A percentile compares a stretch with the other conserved stretches of the same genome.
phyloP scores from a whole-genome alignment of 2,888 invertebrate genomes.

The Escarpia spicata region DNA sequence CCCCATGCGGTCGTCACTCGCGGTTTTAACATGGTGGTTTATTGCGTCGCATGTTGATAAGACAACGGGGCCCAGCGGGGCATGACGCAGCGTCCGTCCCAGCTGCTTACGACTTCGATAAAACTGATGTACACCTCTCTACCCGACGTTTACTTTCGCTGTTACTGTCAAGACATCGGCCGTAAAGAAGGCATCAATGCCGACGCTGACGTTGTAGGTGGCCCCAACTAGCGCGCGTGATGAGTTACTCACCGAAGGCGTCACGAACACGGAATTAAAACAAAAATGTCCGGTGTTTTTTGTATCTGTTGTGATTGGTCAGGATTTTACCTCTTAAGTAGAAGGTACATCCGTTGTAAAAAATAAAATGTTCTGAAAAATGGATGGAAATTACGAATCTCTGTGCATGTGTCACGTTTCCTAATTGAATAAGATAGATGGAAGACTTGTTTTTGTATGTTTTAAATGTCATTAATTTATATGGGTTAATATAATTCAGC shows the following conservation, averaged over 20 bases:
- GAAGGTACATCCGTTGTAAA: no score
- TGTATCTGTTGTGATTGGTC: no score
- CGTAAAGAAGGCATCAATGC: neutral
- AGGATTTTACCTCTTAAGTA: no score
- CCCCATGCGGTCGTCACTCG: neutral
- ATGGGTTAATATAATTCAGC: no score
- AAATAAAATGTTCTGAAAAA: no score
- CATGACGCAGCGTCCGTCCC: neutral
- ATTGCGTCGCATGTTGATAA: neutral
- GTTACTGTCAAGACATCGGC: conserved; percentile 4
- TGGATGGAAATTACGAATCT: no score
- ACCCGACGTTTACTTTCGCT: neutral
- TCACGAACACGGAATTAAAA: no score
- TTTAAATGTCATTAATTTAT: no score
- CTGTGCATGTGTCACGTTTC: no score
- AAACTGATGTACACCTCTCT: neutral
- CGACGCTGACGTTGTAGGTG: neutral
- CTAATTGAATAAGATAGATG: no score
- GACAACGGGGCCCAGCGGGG: neutral
- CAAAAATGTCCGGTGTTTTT: no score
- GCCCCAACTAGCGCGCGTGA: neutral
- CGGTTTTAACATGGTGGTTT: neutral
- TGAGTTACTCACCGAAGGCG: neutral
- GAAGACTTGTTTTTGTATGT: no score
- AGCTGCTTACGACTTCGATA: neutral